A percentile compares a stretch with the other conserved stretches of the same genome.
These are phyloP conservation scores for Trichechus manatus DNA, from an alignment of 2,113 vertebrate genomes.

Conservation along the genomic window DNA sequence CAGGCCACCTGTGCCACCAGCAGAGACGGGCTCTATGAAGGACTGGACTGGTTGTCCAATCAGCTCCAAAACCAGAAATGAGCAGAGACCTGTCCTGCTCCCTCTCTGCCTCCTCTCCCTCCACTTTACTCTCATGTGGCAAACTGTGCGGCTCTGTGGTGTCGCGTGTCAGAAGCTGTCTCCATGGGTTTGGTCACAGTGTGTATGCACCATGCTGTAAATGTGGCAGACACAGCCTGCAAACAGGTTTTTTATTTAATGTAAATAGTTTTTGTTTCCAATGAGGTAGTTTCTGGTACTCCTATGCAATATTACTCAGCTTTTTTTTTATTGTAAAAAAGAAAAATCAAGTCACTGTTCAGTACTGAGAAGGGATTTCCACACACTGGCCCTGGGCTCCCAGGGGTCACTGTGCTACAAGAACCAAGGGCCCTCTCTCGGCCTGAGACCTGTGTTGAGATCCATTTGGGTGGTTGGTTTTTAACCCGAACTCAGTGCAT, in stretches of 20 bases:
- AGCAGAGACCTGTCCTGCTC: slow-evolving; percentile 68
- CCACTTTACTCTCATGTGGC: slow-evolving; percentile 93
- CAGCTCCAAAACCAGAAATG: slow-evolving; percentile 96
- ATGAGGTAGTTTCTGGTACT: slow-evolving; percentile 94
- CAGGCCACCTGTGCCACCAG: slow-evolving; percentile 98
- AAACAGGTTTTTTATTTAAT: slow-evolving; percentile 95
- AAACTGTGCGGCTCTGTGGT: slow-evolving; percentile 92
- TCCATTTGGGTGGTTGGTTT: slow-evolving; percentile 87
- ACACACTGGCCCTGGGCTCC: slow-evolving; percentile 81
- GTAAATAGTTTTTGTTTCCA: slow-evolving; percentile 94
- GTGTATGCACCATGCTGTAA: slow-evolving; percentile 90
- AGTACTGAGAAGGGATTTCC: slow-evolving; percentile 89
- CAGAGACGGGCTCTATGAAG: slow-evolving; percentile 98
- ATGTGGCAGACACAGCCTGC: slow-evolving; percentile 90
- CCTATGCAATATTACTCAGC: slow-evolving; percentile 94
- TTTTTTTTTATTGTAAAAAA: slow-evolving; percentile 89
- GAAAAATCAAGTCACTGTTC: slow-evolving; percentile 89
- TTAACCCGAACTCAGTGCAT: slow-evolving; percentile 89
- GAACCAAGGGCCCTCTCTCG: slow-evolving; percentile 78
- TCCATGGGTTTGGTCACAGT: slow-evolving; percentile 90
- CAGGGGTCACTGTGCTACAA: slow-evolving; percentile 74
- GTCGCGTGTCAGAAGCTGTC: slow-evolving; percentile 92
- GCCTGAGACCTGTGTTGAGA: slow-evolving; percentile 83
- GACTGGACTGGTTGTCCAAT: slow-evolving; percentile 98
- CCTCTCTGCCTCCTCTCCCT: slow-evolving; percentile 60